These are phyloP conservation scores for Acromyrmex heyeri DNA, from an alignment of 1,140 invertebrate species.

Conservation along the genomic window DNA sequence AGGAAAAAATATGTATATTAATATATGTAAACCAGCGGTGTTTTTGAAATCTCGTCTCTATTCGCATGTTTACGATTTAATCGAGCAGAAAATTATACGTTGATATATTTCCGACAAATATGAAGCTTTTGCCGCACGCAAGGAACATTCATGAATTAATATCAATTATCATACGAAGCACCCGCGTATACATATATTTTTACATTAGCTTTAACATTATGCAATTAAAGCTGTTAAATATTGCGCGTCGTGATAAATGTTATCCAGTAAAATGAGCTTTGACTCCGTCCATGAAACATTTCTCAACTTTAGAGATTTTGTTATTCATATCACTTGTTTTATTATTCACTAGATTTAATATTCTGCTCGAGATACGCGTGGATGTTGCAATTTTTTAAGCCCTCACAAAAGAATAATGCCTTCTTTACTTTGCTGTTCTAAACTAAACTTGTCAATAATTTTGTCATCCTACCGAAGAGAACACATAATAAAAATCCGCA, in stretches of 20 bases:
- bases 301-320: background rate
- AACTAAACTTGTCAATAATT: background rate
- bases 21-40: constrained; percentile 18
- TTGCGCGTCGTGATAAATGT: constrained; percentile 29
- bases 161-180: constrained; percentile 47
- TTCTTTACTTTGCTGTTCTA: background rate
- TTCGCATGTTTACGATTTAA: constrained; percentile 46
- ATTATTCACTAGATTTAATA: background rate
- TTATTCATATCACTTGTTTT: constrained; percentile 3
- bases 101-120: constrained; percentile 24
- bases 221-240: constrained; percentile 36
- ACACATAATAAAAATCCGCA: background rate
- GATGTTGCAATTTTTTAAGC: background rate
- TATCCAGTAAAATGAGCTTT: constrained; percentile 23
- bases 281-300: background rate
- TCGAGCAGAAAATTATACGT: constrained; percentile 33
- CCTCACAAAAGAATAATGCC: background rate
- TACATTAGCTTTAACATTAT: constrained; percentile 22
- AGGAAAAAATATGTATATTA: constrained; percentile 28
- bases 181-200: constrained; percentile 6
- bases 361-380: too few species aligned
- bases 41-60: constrained; percentile 8
- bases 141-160: constrained; percentile 47
- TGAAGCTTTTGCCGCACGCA: constrained; percentile 11
- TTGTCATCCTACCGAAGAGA: background rate